phyloP scores from a whole-genome alignment of 2,888 invertebrate genomes.

The Ischnus inquisitorius region DNA sequence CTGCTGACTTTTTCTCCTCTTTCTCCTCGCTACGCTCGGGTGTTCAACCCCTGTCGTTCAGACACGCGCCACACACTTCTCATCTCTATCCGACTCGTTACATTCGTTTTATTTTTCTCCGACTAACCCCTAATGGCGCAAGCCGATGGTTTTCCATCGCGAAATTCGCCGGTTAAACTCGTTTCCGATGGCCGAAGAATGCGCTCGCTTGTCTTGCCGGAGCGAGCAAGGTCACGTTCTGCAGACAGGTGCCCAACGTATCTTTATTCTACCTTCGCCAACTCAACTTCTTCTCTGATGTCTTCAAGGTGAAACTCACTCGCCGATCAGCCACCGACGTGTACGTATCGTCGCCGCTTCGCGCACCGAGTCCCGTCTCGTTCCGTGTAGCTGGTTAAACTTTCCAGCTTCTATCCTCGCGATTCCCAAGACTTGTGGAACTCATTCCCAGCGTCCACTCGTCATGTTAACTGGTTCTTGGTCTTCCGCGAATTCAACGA shows the following conservation, averaged over 20 bases:
- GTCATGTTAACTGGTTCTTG: conserved; percentile 22
- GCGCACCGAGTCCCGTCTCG: conserved; percentile 26
- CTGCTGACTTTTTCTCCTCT: conserved; percentile 34
- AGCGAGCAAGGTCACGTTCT: conserved; percentile 41
- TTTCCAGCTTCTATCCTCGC: conserved; percentile 29
- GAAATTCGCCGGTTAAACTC: conserved; percentile 74
- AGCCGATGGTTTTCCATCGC: conserved; percentile 64
- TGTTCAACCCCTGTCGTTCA: conserved; percentile 50
- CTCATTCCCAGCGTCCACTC: conserved; percentile 5
- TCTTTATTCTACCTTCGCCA: conserved; percentile 20
- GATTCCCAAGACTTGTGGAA: conserved; percentile 27
- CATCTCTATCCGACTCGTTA: conserved; percentile 30
- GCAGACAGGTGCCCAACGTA: conserved; percentile 34
- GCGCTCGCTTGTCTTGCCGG: not conserved
- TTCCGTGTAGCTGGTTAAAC: conserved; percentile 36
- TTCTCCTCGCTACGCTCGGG: conserved; percentile 39
- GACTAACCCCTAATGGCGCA: not conserved
- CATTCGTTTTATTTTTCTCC: not conserved
- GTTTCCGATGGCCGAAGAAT: conserved; percentile 60
- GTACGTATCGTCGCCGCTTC: conserved; percentile 17
- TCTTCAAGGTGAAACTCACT: conserved; percentile 62
- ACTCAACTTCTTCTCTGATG: conserved; percentile 42
- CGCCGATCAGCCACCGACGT: conserved; percentile 39
- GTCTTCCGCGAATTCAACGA: conserved; percentile 34
- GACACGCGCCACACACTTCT: conserved; percentile 25